phyloP scores from a whole-genome alignment of 2,888 invertebrate genomes.

The Drosophila mulleri region DNA sequence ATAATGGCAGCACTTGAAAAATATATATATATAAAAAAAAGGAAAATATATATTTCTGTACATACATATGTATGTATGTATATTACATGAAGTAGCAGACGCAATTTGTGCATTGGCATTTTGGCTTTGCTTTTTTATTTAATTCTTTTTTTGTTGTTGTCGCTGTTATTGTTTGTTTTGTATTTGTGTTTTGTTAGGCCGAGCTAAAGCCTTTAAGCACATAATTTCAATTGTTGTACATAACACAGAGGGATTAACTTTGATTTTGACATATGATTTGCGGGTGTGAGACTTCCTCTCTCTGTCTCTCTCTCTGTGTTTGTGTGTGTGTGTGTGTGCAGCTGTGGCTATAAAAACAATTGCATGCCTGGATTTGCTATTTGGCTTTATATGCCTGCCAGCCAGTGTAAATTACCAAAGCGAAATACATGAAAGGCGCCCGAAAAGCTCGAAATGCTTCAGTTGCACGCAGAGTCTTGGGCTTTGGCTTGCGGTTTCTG shows the following conservation, averaged over 20 bases:
- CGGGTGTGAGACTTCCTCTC: slow-evolving; percentile 9
- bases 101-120: slow-evolving; percentile 71
- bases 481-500: slow-evolving; percentile 7
- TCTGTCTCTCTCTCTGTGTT: not conserved
- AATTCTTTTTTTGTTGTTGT: not conserved
- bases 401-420: slow-evolving; percentile 32
- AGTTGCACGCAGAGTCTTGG: slow-evolving; percentile 36
- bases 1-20: slow-evolving; percentile 67
- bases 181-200: slow-evolving; percentile 68
- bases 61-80: slow-evolving; percentile 16
- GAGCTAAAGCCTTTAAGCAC: slow-evolving; percentile 76
- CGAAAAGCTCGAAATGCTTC: slow-evolving; percentile 16
- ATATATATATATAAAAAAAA: slow-evolving; percentile 22
- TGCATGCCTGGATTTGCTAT: slow-evolving; percentile 22
- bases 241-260: slow-evolving; percentile 80
- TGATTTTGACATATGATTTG: slow-evolving; percentile 79
- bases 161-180: slow-evolving; percentile 8
- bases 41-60: slow-evolving; percentile 3
- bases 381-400: slow-evolving; percentile 29
- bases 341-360: slow-evolving; percentile 28
- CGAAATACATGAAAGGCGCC: slow-evolving; percentile 18
- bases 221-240: slow-evolving; percentile 80
- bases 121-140: slow-evolving; percentile 35
- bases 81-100: slow-evolving; percentile 60
- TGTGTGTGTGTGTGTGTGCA: slow-evolving; percentile 20